Conservation (phyloP, 2,888 invertebrate genomes). For the Acrobasis suavella region DNA sequence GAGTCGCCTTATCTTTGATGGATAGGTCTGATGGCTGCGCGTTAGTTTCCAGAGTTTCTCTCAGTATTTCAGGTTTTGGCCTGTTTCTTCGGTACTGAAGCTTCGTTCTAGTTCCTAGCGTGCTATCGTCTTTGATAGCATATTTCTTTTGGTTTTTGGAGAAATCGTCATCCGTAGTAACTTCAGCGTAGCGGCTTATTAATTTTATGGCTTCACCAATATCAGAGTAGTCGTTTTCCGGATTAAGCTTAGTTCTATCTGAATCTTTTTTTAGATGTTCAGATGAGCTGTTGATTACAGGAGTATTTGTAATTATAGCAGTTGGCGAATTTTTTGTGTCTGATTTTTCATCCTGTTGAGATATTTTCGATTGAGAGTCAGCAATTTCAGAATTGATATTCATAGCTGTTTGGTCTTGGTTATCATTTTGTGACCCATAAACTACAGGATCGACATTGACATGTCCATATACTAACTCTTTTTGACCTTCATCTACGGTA, state of each 20-base stretch:
- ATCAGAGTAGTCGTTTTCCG: constrained; percentile 75
- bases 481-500: constrained; percentile 63
- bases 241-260: constrained; percentile 67
- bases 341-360: constrained; percentile 32
- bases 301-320: constrained; percentile 31
- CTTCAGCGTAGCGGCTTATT: constrained; percentile 76
- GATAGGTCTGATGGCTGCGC: constrained; percentile 34
- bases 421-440: constrained; percentile 51
- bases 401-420: constrained; percentile 39
- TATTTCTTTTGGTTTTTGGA: constrained; percentile 65
- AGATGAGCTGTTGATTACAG: constrained; percentile 36
- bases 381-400: constrained; percentile 35
- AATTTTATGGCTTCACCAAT: constrained; percentile 77
- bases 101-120: constrained; percentile 74
- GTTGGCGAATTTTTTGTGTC: constrained; percentile 31
- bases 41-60: constrained; percentile 37
- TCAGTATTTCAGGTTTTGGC: constrained; percentile 52
- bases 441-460: constrained; percentile 70
- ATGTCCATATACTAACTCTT: constrained; percentile 72
- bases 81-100: constrained; percentile 70
- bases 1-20: constrained; percentile 34
- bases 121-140: constrained; percentile 58
- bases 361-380: constrained; percentile 36
- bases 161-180: constrained; percentile 75
- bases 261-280: constrained; percentile 53